Evolutionary conservation across 2,888 invertebrate genomes (phyloP), one percentile per base, ranked within the genome.

Genomic region (Fragum sueziense): DNA sequence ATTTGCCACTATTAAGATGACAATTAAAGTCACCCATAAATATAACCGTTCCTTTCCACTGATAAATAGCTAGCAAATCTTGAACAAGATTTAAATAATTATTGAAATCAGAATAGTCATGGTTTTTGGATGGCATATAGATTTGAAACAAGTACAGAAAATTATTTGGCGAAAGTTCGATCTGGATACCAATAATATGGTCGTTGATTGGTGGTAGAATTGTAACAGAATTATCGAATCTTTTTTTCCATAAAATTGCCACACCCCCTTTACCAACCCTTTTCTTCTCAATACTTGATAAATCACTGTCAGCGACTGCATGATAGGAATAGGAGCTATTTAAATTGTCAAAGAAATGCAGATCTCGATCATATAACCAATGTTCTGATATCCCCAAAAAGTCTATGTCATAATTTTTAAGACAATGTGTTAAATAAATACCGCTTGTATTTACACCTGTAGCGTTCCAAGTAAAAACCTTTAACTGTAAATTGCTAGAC

Each of bases 111-210:
- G 22, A 22, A n/a, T 17, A 11, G 9, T 9, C 4, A 27, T 69
- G 29, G 27, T 69, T 69, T 27, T 34, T 27, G 22, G 51, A 69
- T 25, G 69, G 69, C 7, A 69, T 25, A 47, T 69, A 69, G 11
- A 69, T 51, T 25, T 69, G 47, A 17, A 69, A 37, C 29, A 69
- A 27, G 29, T 69, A 69, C 20, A 69, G 9, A 47, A 69, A 47
- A 22, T 37, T 67, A 3, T 67, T 7, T 22, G 33, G 33, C 20
- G 37, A 33, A 7, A 67, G 17, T 34, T 67, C 34, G 14, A 34
- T 31, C 25, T 67, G 67, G 25, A 67, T 33, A 67, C 67, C 67
- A n/a, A 67, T 7, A 22, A 34, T 67, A 11, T 37, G 17, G 22
- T 67, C 67, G 37, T 67, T 33, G 41, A 31, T 33, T 9, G 22